phyloP scores from a whole-genome alignment of 37 sponge, comb jelly and placozoan genomes.

The Spongia lamella region DNA sequence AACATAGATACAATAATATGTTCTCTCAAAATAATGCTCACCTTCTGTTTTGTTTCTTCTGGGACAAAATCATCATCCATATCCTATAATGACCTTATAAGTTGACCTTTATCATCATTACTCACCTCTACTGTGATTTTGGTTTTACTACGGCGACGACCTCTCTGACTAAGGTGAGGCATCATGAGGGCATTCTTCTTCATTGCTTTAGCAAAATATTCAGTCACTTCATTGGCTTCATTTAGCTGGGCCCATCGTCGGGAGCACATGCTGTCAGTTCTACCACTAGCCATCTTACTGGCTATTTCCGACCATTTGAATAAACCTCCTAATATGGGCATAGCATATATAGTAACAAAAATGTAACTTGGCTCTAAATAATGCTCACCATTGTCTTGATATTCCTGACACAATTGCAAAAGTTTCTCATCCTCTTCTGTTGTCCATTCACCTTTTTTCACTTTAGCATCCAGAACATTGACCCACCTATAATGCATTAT shows the following conservation, averaged over 20 bases:
- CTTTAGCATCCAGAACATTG: conserved; percentile 44
- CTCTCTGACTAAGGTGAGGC: not conserved
- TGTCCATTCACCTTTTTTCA: conserved; percentile 26
- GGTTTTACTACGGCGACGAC: no score
- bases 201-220: not conserved
- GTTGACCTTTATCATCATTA: no score
- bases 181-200: conserved; percentile 6
- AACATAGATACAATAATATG: no score
- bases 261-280: conserved; percentile 36
- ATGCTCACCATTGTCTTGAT: conserved; percentile 27
- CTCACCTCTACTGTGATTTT: no score
- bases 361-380: no score
- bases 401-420: conserved; percentile 32
- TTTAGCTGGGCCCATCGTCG: conserved; percentile 18
- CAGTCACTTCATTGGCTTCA: not conserved
- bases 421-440: conserved; percentile 53
- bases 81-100: no score
- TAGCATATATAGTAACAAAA: no score
- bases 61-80: no score
- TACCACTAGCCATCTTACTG: not conserved
- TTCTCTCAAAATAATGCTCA: no score
- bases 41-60: no score
- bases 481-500: conserved; percentile 35
- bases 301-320: conserved; percentile 32
- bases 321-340: conserved; percentile 5